Evolutionary conservation across 2,888 invertebrate species (phyloP).

Genomic region (Cerastoderma edule): DNA sequence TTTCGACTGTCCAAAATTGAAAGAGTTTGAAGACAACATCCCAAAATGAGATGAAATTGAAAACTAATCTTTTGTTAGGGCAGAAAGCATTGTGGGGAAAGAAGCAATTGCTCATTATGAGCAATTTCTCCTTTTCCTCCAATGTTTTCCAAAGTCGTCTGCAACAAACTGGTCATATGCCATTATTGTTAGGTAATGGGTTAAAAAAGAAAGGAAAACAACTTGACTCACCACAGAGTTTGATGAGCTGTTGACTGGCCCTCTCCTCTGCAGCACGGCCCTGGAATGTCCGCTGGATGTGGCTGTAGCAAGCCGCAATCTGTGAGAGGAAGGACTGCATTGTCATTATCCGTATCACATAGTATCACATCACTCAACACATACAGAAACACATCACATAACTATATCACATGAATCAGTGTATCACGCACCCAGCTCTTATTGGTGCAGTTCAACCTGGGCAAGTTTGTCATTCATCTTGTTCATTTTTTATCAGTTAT

Average conservation of each 20-base stretch:
- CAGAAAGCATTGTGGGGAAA: too few relatives aligned
- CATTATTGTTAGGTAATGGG: too few relatives aligned
- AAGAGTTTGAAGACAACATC: too few relatives aligned
- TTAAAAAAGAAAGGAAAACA: neutral
- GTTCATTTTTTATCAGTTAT: too few relatives aligned
- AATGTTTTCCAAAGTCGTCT: too few relatives aligned
- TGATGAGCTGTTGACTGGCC: constrained; percentile 59
- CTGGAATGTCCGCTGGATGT: constrained; percentile 58
- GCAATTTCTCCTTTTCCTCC: too few relatives aligned
- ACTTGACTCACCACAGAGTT: constrained; percentile 65
- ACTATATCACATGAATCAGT: constrained; percentile 10
- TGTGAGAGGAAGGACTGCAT: constrained; percentile 70
- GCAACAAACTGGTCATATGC: too few relatives aligned
- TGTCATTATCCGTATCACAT: constrained; percentile 36
- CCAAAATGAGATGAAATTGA: too few relatives aligned
- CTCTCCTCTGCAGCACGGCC: constrained; percentile 48
- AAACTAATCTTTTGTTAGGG: too few relatives aligned
- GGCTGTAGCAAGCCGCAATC: constrained; percentile 68
- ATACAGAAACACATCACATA: constrained; percentile 14
- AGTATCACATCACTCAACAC: neutral
- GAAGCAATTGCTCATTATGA: too few relatives aligned
- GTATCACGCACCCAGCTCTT: neutral
- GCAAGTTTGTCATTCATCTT: constrained; percentile 9
- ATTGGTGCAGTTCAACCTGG: neutral
- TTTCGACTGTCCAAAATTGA: too few relatives aligned